Evolutionary conservation across 2,888 invertebrate genomes (phyloP).

Genomic region (Dryomyza anilis): DNA sequence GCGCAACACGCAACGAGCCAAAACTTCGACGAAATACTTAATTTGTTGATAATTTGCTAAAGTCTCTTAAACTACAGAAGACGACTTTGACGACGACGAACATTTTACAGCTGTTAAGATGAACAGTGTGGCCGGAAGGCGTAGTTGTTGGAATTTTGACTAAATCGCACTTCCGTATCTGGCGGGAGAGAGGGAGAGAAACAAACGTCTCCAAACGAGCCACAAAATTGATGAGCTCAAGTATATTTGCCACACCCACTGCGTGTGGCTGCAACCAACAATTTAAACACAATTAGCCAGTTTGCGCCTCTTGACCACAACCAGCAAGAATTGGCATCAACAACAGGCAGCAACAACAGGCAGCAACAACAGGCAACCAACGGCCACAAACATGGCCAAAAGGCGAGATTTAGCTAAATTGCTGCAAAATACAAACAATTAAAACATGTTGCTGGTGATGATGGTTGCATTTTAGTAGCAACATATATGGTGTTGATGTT

Average conservation of each 20-base stretch:
- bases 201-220: conserved; percentile 34
- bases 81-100: neutral
- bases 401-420: conserved; percentile 54
- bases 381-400: conserved; percentile 41
- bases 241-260: conserved; percentile 29
- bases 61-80: conserved; percentile 1
- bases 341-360: no score
- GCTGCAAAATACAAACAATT: conserved; percentile 52
- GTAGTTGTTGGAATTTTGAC: neutral
- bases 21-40: conserved; percentile 45
- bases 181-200: conserved; percentile 10
- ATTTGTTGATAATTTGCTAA: conserved; percentile 57
- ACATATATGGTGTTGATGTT: neutral
- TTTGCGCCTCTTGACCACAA: conserved; percentile 7
- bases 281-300: conserved; percentile 54
- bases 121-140: neutral
- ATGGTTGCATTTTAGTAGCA: neutral
- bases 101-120: neutral
- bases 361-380: no score
- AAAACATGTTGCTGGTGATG: conserved; percentile 34
- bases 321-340: no score
- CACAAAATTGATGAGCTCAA: conserved; percentile 27
- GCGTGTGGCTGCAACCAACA: conserved; percentile 45
- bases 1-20: conserved; percentile 49
- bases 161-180: conserved; percentile 18